Evolutionary conservation across 2,888 invertebrate species (phyloP), one percentile per base, ranked within the genome.

Genomic region (Drosophila subsilvestris): DNA sequence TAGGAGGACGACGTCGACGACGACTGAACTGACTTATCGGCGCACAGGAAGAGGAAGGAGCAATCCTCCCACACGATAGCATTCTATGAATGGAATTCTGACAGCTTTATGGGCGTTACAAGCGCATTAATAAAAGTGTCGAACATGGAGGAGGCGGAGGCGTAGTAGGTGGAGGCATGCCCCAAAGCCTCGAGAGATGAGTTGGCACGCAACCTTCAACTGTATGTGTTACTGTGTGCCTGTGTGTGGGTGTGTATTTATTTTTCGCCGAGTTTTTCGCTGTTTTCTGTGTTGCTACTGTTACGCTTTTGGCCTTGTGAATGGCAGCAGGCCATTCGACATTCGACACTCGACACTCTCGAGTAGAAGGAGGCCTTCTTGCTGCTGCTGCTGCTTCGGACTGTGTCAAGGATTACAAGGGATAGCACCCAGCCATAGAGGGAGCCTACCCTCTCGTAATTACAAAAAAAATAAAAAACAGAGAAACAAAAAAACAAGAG

Each of bases 101-200:
- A 74, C 79, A 77, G 80, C 72, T 65, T 61, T 50, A 73, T 70
- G 67, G 73, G 82, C 74, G 83, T 77, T 80, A 82, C 76, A 80
- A 75, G 80, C 79, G 63, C 83, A 85, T 83, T 83, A 85, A 83
- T 83, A 82, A 83, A 83, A 85, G 79, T 80, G 85, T 85, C 83
- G 85, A 83, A 82, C 75, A 79, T 69, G 75, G 61, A 73, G 60
- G 7, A 5, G 12, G 9, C 2, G 51, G 17, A n/a, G 20, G 12
- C 18, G 12, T 10, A 22, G 69, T 32, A 9, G 44, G 71, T 20
- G 32, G 54, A 37, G 27, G 32, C 55, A 42, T 18, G 47, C 22
- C 58, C 49, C 54, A 75, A 56, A 37, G 37, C 14, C 37, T 6
- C 37, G 2, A 37, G 48, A 66, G 63, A 66, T 66, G 65, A 49